phyloP scores from a whole-genome alignment of 2,113 vertebrate genomes.

The Zosterops lateralis region DNA sequence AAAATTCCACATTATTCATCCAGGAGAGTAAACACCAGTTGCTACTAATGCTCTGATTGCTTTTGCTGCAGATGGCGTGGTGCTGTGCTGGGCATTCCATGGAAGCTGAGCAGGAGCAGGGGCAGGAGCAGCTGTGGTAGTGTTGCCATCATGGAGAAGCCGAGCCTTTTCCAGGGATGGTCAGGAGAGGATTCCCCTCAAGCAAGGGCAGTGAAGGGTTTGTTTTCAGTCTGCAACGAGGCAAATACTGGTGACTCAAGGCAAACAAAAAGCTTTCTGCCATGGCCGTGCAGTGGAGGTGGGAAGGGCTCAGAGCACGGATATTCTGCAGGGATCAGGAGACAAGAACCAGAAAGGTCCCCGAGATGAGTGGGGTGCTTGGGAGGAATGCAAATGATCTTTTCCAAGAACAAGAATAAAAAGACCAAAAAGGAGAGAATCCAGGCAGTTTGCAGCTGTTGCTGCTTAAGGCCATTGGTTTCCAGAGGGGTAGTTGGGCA shows the following conservation, averaged over 20 bases:
- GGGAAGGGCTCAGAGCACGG: neutral
- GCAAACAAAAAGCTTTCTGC: neutral
- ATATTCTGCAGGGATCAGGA: neutral
- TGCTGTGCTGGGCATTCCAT: neutral
- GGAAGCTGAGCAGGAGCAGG: neutral
- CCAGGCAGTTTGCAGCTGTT: constrained; percentile 20
- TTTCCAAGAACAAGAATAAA: constrained; percentile 21
- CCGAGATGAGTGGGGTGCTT: neutral
- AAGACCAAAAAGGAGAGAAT: constrained; percentile 28
- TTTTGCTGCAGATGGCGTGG: neutral
- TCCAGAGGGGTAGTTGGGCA: constrained; percentile 84
- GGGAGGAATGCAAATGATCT: constrained; percentile 27
- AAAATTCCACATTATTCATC: neutral
- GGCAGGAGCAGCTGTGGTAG: neutral
- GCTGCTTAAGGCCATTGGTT: constrained; percentile 73
- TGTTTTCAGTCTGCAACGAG: neutral
- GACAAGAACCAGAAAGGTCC: neutral
- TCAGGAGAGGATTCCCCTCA: neutral
- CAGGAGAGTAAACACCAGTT: neutral
- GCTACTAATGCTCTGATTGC: neutral
- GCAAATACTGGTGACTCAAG: constrained; percentile 18
- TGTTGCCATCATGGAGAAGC: rapidly evolving
- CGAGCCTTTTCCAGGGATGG: neutral
- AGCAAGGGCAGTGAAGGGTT: neutral
- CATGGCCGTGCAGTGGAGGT: neutral